phyloP scores from a whole-genome alignment of 1,140 invertebrate species.

The Macrocentrus cingulum region DNA sequence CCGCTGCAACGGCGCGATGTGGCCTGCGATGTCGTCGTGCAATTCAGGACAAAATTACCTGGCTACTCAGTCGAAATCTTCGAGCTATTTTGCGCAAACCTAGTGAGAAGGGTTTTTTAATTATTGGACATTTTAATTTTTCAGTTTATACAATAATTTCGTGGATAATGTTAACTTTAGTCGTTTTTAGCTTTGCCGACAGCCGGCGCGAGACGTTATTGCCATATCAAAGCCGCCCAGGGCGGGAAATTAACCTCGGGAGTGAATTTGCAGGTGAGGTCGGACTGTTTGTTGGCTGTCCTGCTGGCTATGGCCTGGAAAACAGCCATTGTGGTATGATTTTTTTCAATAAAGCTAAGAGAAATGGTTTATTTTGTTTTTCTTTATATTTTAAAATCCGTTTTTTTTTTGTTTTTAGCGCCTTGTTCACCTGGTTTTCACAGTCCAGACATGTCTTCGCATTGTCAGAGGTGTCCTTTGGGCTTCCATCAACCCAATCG shows the following conservation, averaged over 20 bases:
- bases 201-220: conserved; percentile 38
- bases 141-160: too few species aligned
- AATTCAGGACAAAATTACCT: conserved; percentile 43
- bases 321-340: conserved; percentile 43
- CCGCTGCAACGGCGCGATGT: conserved; percentile 37
- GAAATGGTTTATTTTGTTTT: not conserved
- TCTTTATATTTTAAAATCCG: not conserved
- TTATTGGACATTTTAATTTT: too few species aligned
- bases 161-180: conserved; percentile 51
- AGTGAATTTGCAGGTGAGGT: conserved; percentile 35
- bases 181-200: conserved; percentile 50
- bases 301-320: conserved; percentile 46
- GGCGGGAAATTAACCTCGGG: conserved; percentile 29
- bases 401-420: conserved; percentile 35
- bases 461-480: conserved; percentile 44
- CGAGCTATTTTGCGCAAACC: conserved; percentile 36
- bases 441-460: conserved; percentile 46
- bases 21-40: conserved; percentile 44
- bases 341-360: conserved; percentile 7
- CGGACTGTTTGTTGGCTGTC: conserved; percentile 44
- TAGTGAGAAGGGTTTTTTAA: conserved; percentile 36
- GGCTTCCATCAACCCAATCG: conserved; percentile 48
- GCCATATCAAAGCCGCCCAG: conserved; percentile 33
- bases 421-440: conserved; percentile 47
- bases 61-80: conserved; percentile 42